These are phyloP conservation scores for Orchestes rusci DNA, from an alignment of 2,888 invertebrate genomes.

Conservation along the genomic window DNA sequence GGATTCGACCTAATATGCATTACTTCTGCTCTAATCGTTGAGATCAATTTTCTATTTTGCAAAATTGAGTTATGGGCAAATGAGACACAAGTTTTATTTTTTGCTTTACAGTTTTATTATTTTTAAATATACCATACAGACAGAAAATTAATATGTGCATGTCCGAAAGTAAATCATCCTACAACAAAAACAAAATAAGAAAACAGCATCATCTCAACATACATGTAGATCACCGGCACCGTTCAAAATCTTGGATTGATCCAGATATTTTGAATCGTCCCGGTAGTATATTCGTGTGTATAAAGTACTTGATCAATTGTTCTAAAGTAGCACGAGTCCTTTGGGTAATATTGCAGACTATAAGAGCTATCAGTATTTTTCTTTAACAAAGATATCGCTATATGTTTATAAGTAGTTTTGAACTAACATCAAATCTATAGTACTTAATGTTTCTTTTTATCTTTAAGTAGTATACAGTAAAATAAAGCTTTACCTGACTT, in stretches of 20 bases:
- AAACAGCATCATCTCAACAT: slow-evolving; percentile 12
- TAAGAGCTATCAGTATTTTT: slow-evolving; percentile 36
- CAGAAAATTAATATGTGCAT: slow-evolving; percentile 45
- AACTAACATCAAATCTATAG: slow-evolving; percentile 45
- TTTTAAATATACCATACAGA: slow-evolving; percentile 46
- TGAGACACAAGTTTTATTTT: no score
- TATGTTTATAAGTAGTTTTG: slow-evolving; percentile 36
- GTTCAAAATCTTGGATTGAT: no score
- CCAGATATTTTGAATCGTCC: no score
- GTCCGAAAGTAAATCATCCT: slow-evolving; percentile 18
- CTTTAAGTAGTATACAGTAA: slow-evolving; percentile 40
- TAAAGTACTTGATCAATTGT: slow-evolving; percentile 11
- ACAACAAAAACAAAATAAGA: slow-evolving; percentile 12
- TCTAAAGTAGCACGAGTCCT: slow-evolving; percentile 43
- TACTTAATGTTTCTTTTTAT: slow-evolving; percentile 34
- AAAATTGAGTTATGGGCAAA: no score
- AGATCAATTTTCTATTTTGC: no score
- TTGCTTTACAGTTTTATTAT: slow-evolving; percentile 34
- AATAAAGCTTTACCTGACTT: slow-evolving; percentile 45
- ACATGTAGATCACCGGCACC: no score
- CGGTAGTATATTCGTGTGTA: slow-evolving; percentile 7
- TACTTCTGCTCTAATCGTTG: no score
- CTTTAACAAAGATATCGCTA: slow-evolving; percentile 37
- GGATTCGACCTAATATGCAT: no score
- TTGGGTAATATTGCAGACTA: slow-evolving; percentile 43